These are phyloP conservation scores for Corvus hawaiiensis DNA, from an alignment of 2,113 vertebrate genomes.

Conservation along the genomic window DNA sequence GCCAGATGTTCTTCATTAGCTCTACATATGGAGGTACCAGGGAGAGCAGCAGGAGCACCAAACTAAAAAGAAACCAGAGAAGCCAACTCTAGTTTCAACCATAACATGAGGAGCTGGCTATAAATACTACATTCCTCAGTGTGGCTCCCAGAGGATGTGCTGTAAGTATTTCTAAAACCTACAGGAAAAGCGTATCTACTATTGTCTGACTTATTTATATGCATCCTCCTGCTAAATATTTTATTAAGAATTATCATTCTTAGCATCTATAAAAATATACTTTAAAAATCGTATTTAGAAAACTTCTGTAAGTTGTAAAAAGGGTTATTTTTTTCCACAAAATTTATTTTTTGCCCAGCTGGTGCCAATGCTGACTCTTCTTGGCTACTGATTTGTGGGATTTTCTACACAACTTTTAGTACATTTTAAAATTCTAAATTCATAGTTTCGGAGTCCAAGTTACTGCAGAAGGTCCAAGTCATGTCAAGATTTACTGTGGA, in stretches of 20 bases:
- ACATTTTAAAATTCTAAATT: not conserved
- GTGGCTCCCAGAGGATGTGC: constrained; percentile 33
- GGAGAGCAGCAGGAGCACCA: constrained; percentile 63
- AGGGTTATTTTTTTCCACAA: not conserved
- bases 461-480: not conserved
- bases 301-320: not conserved
- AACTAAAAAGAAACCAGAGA: constrained; percentile 69
- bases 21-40: constrained; percentile 51
- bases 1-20: constrained; percentile 72
- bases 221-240: not conserved
- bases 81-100: constrained; percentile 67
- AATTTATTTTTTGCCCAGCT: not conserved
- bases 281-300: not conserved
- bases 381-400: not conserved
- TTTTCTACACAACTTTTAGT: not conserved
- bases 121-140: constrained; percentile 63
- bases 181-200: constrained; percentile 29
- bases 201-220: constrained; percentile 13
- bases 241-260: not conserved
- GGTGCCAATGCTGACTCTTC: not conserved
- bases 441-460: not conserved
- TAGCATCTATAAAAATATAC: not conserved
- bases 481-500: constrained; percentile 7
- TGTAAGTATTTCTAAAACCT: constrained; percentile 46
- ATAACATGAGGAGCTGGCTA: constrained; percentile 59